A percentile compares a stretch with the other conserved stretches of the same genome.
phyloP scores from a whole-genome alignment of 2,113 vertebrate species.

The Pristiophorus japonicus region DNA sequence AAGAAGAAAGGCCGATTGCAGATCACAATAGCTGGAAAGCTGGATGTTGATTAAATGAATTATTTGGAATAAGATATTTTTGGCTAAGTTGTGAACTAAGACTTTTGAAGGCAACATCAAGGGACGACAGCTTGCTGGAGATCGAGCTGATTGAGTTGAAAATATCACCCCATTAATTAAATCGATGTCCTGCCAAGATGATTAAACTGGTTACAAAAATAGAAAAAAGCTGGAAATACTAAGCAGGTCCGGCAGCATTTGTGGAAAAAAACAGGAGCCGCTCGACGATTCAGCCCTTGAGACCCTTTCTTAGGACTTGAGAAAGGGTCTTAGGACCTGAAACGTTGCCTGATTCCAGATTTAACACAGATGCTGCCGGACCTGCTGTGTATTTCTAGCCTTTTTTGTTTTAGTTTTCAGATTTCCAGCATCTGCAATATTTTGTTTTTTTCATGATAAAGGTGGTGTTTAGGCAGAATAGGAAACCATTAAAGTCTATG shows the following conservation, averaged over 20 bases:
- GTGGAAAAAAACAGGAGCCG: not conserved
- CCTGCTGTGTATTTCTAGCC: not conserved
- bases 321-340: not conserved
- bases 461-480: not conserved
- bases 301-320: not conserved
- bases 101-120: not conserved
- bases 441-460: not conserved
- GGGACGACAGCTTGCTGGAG: not conserved
- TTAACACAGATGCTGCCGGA: not conserved
- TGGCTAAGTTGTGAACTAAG: not conserved
- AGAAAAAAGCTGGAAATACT: not conserved
- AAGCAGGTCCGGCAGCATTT: not conserved
- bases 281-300: not conserved
- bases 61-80: constrained; percentile 7
- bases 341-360: not conserved
- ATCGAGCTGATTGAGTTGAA: not conserved
- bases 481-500: not conserved
- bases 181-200: not conserved
- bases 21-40: not conserved
- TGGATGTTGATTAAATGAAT: not conserved
- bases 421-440: not conserved
- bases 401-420: not conserved
- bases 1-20: not conserved
- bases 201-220: not conserved
- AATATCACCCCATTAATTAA: not conserved